Conservation (phyloP, 2,888 invertebrate genomes). For the Drosophila birchii region DNA sequence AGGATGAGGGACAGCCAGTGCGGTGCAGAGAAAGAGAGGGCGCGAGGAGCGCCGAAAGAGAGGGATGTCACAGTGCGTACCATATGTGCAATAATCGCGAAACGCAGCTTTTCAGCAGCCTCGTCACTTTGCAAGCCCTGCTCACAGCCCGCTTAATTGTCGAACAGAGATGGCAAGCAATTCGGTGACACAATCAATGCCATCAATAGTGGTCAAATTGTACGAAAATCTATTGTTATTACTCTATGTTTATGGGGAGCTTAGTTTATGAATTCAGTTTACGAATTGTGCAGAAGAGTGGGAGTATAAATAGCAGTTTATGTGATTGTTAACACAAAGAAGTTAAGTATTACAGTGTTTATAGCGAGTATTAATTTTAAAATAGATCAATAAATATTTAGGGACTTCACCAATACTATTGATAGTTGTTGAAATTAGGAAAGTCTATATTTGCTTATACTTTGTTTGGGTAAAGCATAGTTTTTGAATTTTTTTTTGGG, state of each 20-base stretch:
- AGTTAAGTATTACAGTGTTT: no score
- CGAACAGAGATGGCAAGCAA: neutral
- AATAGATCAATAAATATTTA: no score
- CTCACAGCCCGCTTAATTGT: slow-evolving; percentile 57
- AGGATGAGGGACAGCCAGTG: slow-evolving; percentile 29
- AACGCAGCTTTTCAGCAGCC: slow-evolving; percentile 38
- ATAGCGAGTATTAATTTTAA: no score
- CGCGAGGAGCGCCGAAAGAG: slow-evolving; percentile 2
- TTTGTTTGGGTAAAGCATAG: no score
- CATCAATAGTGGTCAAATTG: neutral
- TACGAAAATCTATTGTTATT: neutral
- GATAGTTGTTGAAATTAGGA: no score
- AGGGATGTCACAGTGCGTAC: slow-evolving; percentile 21
- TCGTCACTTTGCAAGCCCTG: slow-evolving; percentile 60
- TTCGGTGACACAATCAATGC: neutral
- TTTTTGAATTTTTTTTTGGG: no score
- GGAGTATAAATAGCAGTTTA: no score
- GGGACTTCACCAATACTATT: no score
- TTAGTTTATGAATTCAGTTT: neutral
- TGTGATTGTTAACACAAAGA: no score
- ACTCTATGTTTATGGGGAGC: neutral
- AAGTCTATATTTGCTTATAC: no score
- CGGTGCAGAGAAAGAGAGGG: slow-evolving; percentile 9
- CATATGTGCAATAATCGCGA: slow-evolving; percentile 66
- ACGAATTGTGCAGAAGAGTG: neutral